phyloP scores from a whole-genome alignment of 30 jellyfish, hydroid and myxozoan species.

The Morbakka virulenta region DNA sequence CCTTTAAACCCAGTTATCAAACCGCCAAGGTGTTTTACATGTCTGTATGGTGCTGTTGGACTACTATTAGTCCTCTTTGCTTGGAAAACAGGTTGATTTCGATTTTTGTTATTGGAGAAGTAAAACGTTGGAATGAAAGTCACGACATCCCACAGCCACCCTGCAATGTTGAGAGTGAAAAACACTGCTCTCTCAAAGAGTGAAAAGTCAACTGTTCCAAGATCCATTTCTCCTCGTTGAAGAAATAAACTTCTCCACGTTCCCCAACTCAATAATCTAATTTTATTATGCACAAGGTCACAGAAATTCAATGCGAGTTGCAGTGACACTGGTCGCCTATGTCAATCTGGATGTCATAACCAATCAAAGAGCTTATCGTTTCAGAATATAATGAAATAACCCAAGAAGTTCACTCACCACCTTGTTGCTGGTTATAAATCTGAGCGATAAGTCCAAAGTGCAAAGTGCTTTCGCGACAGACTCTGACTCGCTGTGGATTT shows the following conservation, averaged over 20 bases:
- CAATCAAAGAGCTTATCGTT: too few species aligned
- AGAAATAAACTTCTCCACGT: too few species aligned
- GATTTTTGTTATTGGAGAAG: conserved; percentile 32
- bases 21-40: conserved; percentile 18
- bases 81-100: conserved; percentile 63
- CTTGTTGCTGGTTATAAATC: too few species aligned
- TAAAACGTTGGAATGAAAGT: conserved; percentile 85
- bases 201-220: conserved; percentile 44
- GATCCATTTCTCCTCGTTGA: conserved; percentile 41
- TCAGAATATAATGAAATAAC: too few species aligned
- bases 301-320: not conserved
- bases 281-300: not conserved
- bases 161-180: conserved; percentile 75
- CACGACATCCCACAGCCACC: conserved; percentile 96
- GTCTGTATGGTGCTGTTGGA: conserved; percentile 65
- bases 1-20: too few species aligned
- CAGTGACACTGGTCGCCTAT: too few species aligned
- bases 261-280: too few species aligned
- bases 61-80: conserved; percentile 36
- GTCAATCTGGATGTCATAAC: too few species aligned
- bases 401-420: too few species aligned
- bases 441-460: too few species aligned
- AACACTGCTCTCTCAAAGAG: conserved; percentile 48
- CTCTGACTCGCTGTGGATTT: too few species aligned
- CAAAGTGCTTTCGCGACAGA: too few species aligned